A percentile compares a stretch with the other conserved stretches of the same genome.
These are phyloP conservation scores for Orcinus orca DNA, from an alignment of 2,113 vertebrate species.

Conservation along the genomic window DNA sequence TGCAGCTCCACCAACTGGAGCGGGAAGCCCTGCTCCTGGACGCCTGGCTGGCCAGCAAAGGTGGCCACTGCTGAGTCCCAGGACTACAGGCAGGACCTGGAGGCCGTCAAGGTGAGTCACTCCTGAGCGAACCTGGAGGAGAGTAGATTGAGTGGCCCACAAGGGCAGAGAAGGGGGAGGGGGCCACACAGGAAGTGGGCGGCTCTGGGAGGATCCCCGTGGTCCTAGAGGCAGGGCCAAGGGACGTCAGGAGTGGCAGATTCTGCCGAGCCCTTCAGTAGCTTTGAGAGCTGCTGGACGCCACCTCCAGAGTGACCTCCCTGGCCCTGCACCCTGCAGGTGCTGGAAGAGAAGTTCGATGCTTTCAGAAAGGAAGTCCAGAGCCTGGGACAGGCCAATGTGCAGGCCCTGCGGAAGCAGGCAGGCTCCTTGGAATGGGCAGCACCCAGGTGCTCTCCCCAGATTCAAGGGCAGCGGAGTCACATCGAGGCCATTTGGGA, in stretches of 20 bases:
- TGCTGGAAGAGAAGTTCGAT: conserved; percentile 89
- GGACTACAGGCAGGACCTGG: conserved; percentile 90
- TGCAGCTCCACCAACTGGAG: conserved; percentile 87
- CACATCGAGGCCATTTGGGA: conserved; percentile 85
- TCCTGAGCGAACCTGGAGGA: neutral
- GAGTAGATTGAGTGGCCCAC: rapidly evolving
- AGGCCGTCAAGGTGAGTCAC: conserved; percentile 86
- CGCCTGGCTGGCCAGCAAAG: conserved; percentile 87
- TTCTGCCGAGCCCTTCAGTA: neutral
- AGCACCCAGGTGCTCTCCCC: conserved; percentile 69
- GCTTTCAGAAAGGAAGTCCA: conserved; percentile 87
- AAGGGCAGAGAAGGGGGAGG: neutral
- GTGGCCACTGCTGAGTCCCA: conserved; percentile 83
- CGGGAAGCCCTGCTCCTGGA: conserved; percentile 87
- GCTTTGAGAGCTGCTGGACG: neutral
- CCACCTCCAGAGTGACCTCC: neutral
- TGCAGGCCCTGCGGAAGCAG: conserved; percentile 84
- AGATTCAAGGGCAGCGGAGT: conserved; percentile 80
- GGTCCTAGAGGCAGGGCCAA: neutral
- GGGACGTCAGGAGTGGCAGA: rapidly evolving
- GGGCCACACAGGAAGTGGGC: neutral
- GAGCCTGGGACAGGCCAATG: conserved; percentile 85
- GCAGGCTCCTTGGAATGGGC: conserved; percentile 78
- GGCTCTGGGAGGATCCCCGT: neutral
- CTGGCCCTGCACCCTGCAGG: conserved; percentile 73